These are phyloP conservation scores for Nymphicus hollandicus DNA, from an alignment of 2,113 vertebrate species.

Conservation along the genomic window DNA sequence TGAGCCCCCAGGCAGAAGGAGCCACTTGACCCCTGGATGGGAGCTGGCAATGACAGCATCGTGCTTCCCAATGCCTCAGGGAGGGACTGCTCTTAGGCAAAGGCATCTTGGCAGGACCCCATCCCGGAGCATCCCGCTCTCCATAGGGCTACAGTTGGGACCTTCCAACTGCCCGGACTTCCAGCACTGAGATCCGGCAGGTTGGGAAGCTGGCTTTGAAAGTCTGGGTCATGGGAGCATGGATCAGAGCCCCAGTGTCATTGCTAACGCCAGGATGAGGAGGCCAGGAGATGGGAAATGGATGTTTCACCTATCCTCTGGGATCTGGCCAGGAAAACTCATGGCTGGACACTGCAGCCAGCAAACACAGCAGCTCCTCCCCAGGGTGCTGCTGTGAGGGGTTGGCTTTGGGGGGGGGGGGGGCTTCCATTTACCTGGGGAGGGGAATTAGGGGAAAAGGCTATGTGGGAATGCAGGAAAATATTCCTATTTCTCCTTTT, in stretches of 20 bases:
- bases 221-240: background rate
- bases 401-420: background rate
- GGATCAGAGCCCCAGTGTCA: background rate
- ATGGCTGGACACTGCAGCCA: rapidly evolving
- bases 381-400: background rate
- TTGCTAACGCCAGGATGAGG: background rate
- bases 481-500: conserved; percentile 61
- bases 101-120: background rate
- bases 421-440: background rate
- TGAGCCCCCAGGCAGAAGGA: background rate
- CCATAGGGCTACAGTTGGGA: background rate
- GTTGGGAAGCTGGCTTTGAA: background rate
- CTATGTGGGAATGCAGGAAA: conserved; percentile 49
- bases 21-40: background rate
- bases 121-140: background rate
- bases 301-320: background rate
- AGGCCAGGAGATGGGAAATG: background rate
- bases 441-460: conserved; percentile 10
- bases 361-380: background rate
- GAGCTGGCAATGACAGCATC: background rate
- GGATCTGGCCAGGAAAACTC: background rate
- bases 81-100: background rate
- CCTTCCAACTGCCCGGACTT: background rate
- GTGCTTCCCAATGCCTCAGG: background rate
- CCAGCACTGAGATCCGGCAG: background rate